These are phyloP conservation scores for Gymnobelideus leadbeateri DNA, from an alignment of 2,113 vertebrate species.

Conservation along the genomic window DNA sequence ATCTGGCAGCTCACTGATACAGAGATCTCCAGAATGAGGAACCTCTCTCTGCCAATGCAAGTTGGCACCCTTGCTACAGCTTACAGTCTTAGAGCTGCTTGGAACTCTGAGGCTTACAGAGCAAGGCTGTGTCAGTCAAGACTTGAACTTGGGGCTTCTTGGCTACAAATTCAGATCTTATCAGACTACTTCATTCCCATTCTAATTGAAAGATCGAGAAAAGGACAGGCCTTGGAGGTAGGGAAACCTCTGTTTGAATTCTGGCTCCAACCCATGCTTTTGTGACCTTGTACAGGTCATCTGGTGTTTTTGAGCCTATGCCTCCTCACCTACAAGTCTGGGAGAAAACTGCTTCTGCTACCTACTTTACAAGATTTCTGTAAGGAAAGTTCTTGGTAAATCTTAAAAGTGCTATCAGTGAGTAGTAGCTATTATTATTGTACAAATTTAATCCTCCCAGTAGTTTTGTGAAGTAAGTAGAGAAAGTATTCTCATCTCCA, in stretches of 20 bases:
- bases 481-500: background rate
- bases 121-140: background rate
- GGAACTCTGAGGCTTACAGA: background rate
- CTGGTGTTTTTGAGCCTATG: background rate
- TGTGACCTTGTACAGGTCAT: background rate
- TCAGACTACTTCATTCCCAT: background rate
- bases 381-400: background rate
- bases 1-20: background rate
- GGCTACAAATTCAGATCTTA: background rate
- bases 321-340: no score
- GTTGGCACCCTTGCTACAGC: background rate
- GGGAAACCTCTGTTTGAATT: background rate
- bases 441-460: background rate
- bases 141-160: background rate
- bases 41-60: background rate
- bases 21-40: background rate
- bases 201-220: background rate
- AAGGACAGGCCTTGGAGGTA: background rate
- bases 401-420: background rate
- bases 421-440: background rate
- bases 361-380: background rate
- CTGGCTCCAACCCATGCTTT: background rate
- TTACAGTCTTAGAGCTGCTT: background rate
- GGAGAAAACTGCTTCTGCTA: background rate
- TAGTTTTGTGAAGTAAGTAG: background rate